Base-by-base conservation (phyloP, 2,113 vertebrate species). In the Heteronetta atricapilla region DNA sequence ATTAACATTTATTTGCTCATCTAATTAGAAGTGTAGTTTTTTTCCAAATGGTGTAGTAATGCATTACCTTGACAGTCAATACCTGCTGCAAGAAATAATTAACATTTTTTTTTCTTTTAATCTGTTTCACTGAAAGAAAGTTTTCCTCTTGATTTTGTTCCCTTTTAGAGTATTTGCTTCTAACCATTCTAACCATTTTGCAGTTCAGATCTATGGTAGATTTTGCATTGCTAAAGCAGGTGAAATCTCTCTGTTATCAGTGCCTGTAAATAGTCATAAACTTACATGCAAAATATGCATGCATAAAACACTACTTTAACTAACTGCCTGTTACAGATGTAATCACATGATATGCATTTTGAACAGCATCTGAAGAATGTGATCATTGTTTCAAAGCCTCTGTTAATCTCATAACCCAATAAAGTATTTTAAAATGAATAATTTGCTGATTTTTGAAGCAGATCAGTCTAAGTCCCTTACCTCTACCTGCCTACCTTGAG, bases 1-100 rank as follows among this genome's bases (percentile, higher is more conserved):
- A 97, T 93, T 96, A 98, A 97, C 97, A 97, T 98, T 98, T 98
- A 98, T 98, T 98, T 98, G 97, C 97, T 98, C 97, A 97, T 98
- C 97, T 98, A 98, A 98, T 98, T 98, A 98, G 97, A 96, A 95
- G 31, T 94, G 96, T 97, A 97, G 86, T 91, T 98, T 98, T 96
- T 96, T 97, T 96, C 96, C 90, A 98, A 98, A 97, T 95, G 93
- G 74, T 91, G 48, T 81, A 94, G 95, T 86, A 94, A 98, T 96
- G 92, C 79, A 96, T 98, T 97, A 97, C 83, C 67, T 94, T 97
- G 96, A 92, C 95, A 97, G 96, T 40, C 73, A 94, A 86, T 95
- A 97, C 91, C 94, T 97, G 94, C 60, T 95, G 66, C 90, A 97
- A 96, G 93, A 95, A 96, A 91, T 96, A 98, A 97, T 96, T 96